These are phyloP conservation scores for Bagarius yarrelli DNA, from an alignment of 2,113 vertebrate species.

Conservation along the genomic window DNA sequence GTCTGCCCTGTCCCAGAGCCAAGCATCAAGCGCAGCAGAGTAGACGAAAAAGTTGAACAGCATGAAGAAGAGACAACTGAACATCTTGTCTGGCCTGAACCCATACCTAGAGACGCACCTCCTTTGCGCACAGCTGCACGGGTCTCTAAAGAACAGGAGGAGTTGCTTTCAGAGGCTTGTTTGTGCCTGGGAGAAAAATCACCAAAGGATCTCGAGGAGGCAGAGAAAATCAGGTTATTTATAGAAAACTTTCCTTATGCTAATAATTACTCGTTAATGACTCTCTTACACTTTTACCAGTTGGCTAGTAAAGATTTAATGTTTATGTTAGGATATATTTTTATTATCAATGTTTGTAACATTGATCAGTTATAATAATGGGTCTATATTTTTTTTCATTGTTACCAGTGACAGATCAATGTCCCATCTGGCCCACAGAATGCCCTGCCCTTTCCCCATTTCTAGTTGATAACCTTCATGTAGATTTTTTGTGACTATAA, in stretches of 20 bases:
- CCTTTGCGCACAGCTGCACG: conserved; percentile 62
- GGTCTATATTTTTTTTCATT: no score
- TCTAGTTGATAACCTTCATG: background rate
- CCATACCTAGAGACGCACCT: conserved; percentile 61
- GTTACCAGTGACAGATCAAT: no score
- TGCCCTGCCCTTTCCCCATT: background rate
- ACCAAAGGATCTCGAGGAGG: conserved; percentile 11
- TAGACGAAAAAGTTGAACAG: conserved; percentile 24
- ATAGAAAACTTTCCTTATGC: background rate
- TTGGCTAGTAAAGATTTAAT: no score
- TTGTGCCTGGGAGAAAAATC: conserved; percentile 52
- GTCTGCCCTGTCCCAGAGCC: conserved; percentile 47
- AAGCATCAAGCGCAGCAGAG: conserved; percentile 59
- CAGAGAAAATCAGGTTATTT: conserved; percentile 56
- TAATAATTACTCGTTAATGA: background rate
- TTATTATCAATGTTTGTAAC: no score
- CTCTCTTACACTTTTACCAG: no score
- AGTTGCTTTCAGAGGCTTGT: conserved; percentile 56
- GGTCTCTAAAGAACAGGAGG: conserved; percentile 48
- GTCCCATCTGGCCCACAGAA: background rate
- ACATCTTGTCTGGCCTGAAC: conserved; percentile 67
- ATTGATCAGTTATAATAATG: no score
- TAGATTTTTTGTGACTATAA: background rate
- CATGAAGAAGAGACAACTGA: conserved; percentile 8
- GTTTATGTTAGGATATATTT: no score